Evolutionary conservation across 2,888 invertebrate species (phyloP).

Genomic region (Petrolisthes manimaculis): DNA sequence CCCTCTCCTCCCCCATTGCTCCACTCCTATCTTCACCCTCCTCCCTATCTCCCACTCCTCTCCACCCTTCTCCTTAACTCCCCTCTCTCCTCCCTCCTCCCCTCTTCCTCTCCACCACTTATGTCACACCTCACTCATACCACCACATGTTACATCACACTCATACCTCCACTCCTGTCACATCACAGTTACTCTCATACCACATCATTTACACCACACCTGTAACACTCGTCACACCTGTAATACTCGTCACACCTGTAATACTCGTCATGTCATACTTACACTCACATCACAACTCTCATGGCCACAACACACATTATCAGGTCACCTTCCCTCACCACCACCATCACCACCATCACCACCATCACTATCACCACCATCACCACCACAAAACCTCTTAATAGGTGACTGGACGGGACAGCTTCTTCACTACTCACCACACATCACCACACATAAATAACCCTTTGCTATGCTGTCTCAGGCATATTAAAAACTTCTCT

Average conservation of each 20-base stretch:
- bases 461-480: too few relatives aligned
- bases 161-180: neutral
- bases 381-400: too few relatives aligned
- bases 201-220: neutral
- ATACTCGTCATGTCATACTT: neutral
- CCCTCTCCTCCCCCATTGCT: neutral
- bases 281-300: neutral
- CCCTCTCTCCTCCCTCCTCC: neutral
- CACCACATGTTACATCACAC: neutral
- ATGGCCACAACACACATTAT: neutral
- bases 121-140: neutral
- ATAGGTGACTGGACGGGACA: neutral
- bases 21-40: neutral
- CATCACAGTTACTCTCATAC: neutral
- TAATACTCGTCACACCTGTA: neutral
- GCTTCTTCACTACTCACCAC: neutral
- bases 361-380: neutral
- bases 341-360: neutral
- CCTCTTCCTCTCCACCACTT: neutral
- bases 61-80: neutral
- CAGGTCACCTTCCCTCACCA: neutral
- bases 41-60: neutral
- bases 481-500: too few relatives aligned
- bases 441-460: neutral
- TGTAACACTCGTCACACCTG: neutral